A percentile compares a stretch with the other conserved stretches of the same genome.
phyloP scores from a whole-genome alignment of 1,140 invertebrate species.

The Drosophila cardini region DNA sequence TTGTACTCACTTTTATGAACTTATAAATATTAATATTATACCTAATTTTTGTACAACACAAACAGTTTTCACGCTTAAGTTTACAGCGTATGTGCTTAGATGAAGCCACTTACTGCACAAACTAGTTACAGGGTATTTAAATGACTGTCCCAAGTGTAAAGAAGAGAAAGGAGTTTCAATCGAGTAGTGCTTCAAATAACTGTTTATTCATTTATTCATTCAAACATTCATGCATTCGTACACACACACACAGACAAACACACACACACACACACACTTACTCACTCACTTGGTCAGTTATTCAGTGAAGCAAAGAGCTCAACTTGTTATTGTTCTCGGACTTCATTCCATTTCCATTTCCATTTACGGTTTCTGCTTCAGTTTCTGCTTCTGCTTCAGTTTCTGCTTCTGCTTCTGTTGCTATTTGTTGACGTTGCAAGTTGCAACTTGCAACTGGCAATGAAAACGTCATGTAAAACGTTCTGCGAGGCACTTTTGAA shows the following conservation, averaged over 20 bases:
- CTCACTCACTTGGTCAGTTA: slow-evolving; percentile 37
- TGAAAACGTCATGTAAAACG: slow-evolving; percentile 82
- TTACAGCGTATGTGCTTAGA: no score
- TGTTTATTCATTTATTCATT: slow-evolving; percentile 36
- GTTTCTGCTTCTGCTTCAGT: slow-evolving; percentile 23
- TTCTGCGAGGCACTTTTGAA: slow-evolving; percentile 64
- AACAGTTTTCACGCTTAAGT: no score
- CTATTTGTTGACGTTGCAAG: slow-evolving; percentile 78
- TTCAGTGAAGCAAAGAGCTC: slow-evolving; percentile 45
- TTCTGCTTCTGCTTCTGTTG: slow-evolving; percentile 13
- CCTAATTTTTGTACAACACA: no score
- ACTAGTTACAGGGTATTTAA: slow-evolving; percentile 14
- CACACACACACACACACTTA: no score
- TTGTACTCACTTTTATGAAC: no score
- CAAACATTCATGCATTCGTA: slow-evolving; percentile 9
- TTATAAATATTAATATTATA: no score
- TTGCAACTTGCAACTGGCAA: slow-evolving; percentile 51
- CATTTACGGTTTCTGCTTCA: neutral
- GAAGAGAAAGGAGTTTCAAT: neutral
- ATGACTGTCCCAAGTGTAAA: neutral
- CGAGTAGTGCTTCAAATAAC: slow-evolving; percentile 7
- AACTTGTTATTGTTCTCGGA: slow-evolving; percentile 35
- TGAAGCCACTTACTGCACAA: no score
- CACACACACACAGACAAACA: no score
- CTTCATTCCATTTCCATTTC: slow-evolving; percentile 41